Base-by-base conservation (phyloP, 2,113 vertebrate species). In the Mormoops blainvillei region DNA sequence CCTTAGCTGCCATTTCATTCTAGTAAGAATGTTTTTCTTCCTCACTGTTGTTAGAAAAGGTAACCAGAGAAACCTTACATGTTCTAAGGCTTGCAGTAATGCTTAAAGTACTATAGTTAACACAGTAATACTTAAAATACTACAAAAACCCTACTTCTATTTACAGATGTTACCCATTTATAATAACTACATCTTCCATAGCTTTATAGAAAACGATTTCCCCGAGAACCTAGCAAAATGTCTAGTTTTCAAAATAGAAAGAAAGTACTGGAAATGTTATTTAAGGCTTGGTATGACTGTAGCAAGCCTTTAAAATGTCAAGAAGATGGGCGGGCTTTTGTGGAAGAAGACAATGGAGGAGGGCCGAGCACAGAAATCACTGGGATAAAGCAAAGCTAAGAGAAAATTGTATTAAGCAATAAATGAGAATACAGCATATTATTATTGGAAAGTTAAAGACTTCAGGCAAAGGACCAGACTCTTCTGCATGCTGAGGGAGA, bases 171-270 rank as follows among this genome's bases (percentile, higher is more conserved):
- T 28, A 45, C 84, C 50, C 45, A 95, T 94, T 81, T 91, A 45
- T 77, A 76, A 73, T 74, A 90, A 33, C 54, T 90, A 31, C 19
- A 91, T 89, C 77, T 88, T 97, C 89, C 85, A 52, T 38, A 96
- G 18, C 28, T 90, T 41, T 13, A 89, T 28, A 45, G 85, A 93
- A 95, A 94, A 97, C 78, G 41, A 65, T 67, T 94, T 87, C 87
- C 63, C 86, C 68, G 58, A 97, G 88, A 96, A 92, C 5, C 77
- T 90, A 91, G 87, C 58, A 87, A 84, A 96, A 95, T 65, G 24
- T 88, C 89, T 92, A 54, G 19, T 63, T 96, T 95, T 78, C 84
- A n/a, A 90, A 93, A 89, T 52, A 95, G 80, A 91, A 93, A 73
- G 88, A 83, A 24, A 28, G 61, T 19, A 2, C 50, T 92, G 82